Evolutionary conservation across 2,797 vertebrate genomes (phyloP).

Genomic region (Notamacropus eugenii): DNA sequence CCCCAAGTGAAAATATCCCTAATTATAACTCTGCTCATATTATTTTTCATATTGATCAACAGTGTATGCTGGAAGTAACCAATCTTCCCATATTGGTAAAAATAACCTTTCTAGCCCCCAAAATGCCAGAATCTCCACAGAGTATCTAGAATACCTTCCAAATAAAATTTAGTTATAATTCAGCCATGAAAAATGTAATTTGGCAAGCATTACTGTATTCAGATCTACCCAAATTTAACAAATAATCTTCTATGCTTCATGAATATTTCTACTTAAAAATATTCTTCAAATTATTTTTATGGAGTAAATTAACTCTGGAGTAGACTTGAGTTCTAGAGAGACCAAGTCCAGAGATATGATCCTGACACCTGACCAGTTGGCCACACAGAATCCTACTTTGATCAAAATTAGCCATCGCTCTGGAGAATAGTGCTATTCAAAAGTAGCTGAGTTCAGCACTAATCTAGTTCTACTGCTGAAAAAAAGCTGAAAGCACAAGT

Average conservation of each 20-base stretch:
- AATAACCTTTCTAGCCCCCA: conserved; percentile 12
- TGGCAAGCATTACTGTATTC: conserved; percentile 1
- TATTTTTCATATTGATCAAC: not conserved
- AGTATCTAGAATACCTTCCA: conserved; percentile 5
- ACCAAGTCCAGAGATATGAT: not conserved
- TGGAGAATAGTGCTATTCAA: not conserved
- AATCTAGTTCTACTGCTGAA: not conserved
- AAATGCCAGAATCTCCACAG: conserved; percentile 8
- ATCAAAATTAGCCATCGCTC: not conserved
- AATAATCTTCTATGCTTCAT: not conserved
- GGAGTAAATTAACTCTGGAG: not conserved
- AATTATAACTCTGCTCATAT: not conserved
- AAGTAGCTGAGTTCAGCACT: not conserved
- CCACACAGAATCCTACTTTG: not conserved
- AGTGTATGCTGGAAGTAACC: not conserved
- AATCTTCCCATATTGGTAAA: conserved; percentile 32
- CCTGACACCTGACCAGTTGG: not conserved
- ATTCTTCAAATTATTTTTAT: not conserved
- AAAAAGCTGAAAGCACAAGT: not conserved
- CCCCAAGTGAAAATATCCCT: not conserved
- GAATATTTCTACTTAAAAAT: not conserved
- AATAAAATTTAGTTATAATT: conserved; percentile 34
- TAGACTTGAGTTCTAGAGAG: not conserved
- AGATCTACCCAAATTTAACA: conserved; percentile 18
- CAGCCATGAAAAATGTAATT: not conserved